Evolutionary conservation across 2,113 vertebrate genomes (phyloP).

Genomic region (Engraulis encrasicolus): DNA sequence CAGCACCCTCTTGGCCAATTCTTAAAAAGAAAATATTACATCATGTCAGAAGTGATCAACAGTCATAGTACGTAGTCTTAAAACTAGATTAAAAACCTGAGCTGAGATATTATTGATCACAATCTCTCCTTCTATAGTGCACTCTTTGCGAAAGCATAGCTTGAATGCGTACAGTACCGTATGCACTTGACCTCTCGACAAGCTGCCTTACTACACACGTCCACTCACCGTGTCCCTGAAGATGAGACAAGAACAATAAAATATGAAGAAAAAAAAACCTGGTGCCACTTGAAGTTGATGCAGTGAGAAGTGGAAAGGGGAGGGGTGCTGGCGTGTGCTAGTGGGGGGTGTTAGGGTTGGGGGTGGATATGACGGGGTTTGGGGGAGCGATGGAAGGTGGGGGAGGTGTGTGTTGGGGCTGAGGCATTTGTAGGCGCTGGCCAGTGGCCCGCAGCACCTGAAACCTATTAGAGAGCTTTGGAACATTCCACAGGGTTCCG

Average conservation of each 20-base stretch:
- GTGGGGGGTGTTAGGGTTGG: no score
- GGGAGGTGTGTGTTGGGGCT: constrained; percentile 45
- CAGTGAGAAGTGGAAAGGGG: background rate
- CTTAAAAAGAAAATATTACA: background rate
- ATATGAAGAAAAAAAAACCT: background rate
- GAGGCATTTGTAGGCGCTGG: constrained; percentile 63
- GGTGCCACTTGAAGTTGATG: constrained; percentile 8
- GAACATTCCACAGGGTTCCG: constrained; percentile 81
- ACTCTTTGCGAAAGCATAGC: background rate
- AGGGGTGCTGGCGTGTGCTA: background rate
- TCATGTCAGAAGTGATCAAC: background rate
- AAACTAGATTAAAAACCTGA: background rate
- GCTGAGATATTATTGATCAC: background rate
- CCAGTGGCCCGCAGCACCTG: constrained; percentile 76
- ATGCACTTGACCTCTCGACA: background rate
- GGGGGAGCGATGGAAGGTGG: background rate
- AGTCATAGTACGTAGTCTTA: background rate
- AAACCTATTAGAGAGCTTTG: constrained; percentile 79
- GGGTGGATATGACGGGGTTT: background rate
- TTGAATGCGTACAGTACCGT: no score
- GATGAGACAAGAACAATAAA: background rate
- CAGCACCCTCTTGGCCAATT: background rate
- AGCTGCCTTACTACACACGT: background rate
- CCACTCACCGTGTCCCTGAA: background rate
- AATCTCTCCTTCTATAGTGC: background rate